Base-by-base conservation (phyloP, 2,113 vertebrate genomes). In the Halichoeres trimaculatus region DNA sequence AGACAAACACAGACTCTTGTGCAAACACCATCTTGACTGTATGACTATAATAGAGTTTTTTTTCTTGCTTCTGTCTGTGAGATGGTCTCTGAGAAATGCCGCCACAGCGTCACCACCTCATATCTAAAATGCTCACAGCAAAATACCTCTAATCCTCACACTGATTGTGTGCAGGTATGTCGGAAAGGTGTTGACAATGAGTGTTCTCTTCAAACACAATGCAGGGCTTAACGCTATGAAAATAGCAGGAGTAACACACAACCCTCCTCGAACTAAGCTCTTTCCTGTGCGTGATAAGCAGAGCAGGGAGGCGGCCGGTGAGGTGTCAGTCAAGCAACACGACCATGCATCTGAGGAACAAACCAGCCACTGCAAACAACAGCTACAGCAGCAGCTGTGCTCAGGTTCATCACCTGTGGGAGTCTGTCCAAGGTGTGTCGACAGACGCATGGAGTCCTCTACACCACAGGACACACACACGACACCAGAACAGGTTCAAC, bases 391-490 rank as follows among this genome's bases (percentile, higher is more conserved):
- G 38, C 52, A 55, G 38, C 63, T 60, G 8, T 8, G 41, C 56
- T 24, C 65, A 47, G 58, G 43, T 65, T 14, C 22, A 51, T 93
- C 92, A 94, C 93, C 93, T 93, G 7, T 14, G 52, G 73, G 62
- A 6, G 64, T 65, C 54, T 40, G 9, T 54, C 59, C 73, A 14
- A 85, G 83, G 19, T 50, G 73, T 20, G 91, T 72, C 0, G 91
- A 87, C 90, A 93, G 81, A 80, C 87, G 86, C 93, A 94, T 95
- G 69, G 93, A 86, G 66, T 88, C 82, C 10, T 92, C 93, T 93
- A 87, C 30, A 30, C 30, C 30, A 30, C 30, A 30, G 68, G 19
- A 38, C 61, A 68, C 16, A 48, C 8, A 13, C 12, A 36, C 54
- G 3, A 35, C 14, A 10, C 43, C 34, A 51, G 35, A 51, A 76